Evolutionary conservation across 1,140 invertebrate genomes (phyloP), one percentile per base, ranked within the genome.

Genomic region (Berghia stephanieae): DNA sequence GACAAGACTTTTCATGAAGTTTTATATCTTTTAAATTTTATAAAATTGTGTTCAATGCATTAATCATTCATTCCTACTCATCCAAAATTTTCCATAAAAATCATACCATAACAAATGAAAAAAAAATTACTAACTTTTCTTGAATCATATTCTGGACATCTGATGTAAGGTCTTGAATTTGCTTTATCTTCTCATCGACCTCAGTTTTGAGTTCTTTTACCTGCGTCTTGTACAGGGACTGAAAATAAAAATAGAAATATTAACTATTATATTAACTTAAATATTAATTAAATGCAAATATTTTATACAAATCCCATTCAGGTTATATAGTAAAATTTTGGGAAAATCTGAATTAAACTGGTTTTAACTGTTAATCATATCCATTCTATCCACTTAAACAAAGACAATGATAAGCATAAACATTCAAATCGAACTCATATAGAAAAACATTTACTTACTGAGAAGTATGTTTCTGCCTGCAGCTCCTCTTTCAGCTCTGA

Each of bases 401-500:
- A 5, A 69, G 13, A 69, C 36, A 46, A 34, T 27, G n/a, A n/a
- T n/a, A n/a, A n/a, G n/a, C n/a, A n/a, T n/a, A n/a, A n/a, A n/a
- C n/a, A n/a, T 24, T 46, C 44, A 27, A 44, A 72, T 5, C 44
- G 31, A 18, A 46, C 13, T 13, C 10, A 18, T 24, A 72, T 57
- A n/a, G 38, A 55, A 34, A 46, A 38, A 13, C 52, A 49, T 18
- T 21, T 49, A 86, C 88, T 86, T 81, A 90, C 89, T 55, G 87
- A 94, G 88, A 98, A 98, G 86, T 96, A 94, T 85, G 95, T 95
- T 89, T 98, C 96, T 4, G 95, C 94, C 87, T 99, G 96, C 1
- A 98, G 89, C 86, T 98, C 96, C 82, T 97, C 95, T 86, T 97
- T 95, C 60, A 98, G 90, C 89, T 99, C 97, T 86, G 96, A 96